A percentile compares a stretch with the other conserved stretches of the same genome.
Evolutionary conservation across 1,140 invertebrate genomes (phyloP).

Genomic region (Aphaenogaster rudis): DNA sequence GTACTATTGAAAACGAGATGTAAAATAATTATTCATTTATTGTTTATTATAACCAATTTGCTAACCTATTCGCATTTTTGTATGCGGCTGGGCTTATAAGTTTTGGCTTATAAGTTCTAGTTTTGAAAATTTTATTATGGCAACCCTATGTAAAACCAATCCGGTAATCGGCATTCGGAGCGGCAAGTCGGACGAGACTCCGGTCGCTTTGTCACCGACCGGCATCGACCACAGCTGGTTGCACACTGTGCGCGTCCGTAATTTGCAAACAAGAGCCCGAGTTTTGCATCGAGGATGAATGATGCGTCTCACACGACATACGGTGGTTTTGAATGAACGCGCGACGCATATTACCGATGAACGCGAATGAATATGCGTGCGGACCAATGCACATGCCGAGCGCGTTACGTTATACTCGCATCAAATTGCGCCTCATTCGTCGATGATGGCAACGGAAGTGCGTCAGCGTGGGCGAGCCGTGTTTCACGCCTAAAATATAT

Average conservation of each 20-base stretch:
- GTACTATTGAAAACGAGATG: too few relatives aligned
- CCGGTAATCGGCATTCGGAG: background rate
- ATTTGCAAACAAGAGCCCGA: constrained; percentile 16
- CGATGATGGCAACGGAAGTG: constrained; percentile 52
- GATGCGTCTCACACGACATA: background rate
- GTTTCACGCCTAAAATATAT: constrained; percentile 4
- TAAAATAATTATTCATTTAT: too few relatives aligned
- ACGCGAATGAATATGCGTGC: constrained; percentile 53
- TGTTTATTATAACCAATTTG: too few relatives aligned
- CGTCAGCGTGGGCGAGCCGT: constrained; percentile 11
- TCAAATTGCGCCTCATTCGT: constrained; percentile 57
- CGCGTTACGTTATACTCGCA: constrained; percentile 54
- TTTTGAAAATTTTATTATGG: too few relatives aligned
- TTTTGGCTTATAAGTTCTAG: too few relatives aligned
- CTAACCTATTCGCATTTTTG: too few relatives aligned
- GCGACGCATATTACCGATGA: constrained; percentile 47
- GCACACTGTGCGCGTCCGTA: background rate
- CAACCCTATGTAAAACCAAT: background rate
- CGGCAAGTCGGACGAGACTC: background rate
- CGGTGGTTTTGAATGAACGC: constrained; percentile 45
- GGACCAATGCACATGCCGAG: constrained; percentile 49
- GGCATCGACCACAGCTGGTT: background rate
- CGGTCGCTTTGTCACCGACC: background rate
- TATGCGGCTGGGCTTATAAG: too few relatives aligned
- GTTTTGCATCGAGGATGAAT: constrained; percentile 27